Conservation (phyloP, 2,797 vertebrate species). For the Lepilemur septentrionalis region DNA sequence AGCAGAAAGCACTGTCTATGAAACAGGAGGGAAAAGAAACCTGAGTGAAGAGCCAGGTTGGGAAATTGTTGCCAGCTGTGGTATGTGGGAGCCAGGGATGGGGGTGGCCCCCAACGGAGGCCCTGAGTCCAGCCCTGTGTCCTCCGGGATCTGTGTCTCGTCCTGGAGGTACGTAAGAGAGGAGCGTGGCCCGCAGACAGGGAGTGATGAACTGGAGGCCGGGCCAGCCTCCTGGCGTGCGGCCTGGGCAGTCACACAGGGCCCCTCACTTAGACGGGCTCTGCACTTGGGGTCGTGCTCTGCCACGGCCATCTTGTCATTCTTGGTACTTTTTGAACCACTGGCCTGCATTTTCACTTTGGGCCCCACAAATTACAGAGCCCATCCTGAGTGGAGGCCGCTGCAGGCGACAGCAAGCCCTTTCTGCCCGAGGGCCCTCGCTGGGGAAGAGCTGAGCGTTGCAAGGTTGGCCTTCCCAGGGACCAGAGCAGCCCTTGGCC, state of each 20-base stretch:
- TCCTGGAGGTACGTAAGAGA: neutral
- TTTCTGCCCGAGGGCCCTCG: neutral
- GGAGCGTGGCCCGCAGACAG: neutral
- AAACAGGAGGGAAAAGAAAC: slow-evolving; percentile 40
- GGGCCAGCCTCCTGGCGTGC: neutral
- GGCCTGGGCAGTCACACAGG: neutral
- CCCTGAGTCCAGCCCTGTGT: neutral
- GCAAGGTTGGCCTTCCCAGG: neutral
- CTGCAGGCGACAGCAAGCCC: neutral
- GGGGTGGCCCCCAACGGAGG: neutral
- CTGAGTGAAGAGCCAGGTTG: neutral
- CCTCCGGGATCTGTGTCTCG: neutral
- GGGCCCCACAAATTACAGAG: neutral
- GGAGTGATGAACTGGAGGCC: neutral
- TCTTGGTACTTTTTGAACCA: neutral
- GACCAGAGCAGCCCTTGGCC: neutral
- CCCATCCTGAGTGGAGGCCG: neutral
- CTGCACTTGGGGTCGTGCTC: neutral
- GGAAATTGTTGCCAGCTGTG: slow-evolving; percentile 62
- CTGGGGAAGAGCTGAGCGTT: neutral
- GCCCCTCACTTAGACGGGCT: neutral
- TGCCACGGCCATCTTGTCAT: neutral
- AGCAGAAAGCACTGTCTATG: neutral
- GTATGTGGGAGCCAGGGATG: neutral
- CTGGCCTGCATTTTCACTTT: neutral